Evolutionary conservation across 2,797 vertebrate species (phyloP), one percentile per base, ranked within the genome.

Genomic region (Scleropages formosus): DNA sequence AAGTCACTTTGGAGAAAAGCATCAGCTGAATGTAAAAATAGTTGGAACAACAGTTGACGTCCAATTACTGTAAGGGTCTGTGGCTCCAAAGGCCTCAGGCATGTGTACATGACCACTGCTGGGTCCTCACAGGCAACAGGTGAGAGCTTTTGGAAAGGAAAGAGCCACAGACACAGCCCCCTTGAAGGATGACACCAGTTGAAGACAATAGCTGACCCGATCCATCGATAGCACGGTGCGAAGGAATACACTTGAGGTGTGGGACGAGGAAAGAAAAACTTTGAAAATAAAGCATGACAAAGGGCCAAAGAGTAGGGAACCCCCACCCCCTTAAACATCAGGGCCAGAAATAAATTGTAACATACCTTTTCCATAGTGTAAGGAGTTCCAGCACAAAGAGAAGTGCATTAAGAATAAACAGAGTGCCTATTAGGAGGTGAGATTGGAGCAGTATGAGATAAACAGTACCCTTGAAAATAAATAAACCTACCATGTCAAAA

Each of bases 271-370:
- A 7, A 12, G n/a, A n/a, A n/a, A n/a, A n/a, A n/a, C n/a, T n/a
- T n/a, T 75, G 77, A 72, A 73, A 79, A 74, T 63, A 76, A 51
- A 77, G 67, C 9, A 39, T 51, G 49, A 73, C 31, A 71, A 56
- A 68, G 46, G 65, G 31, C 64, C 47, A 27, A 75, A 75, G 66
- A 74, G 63, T n/a, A 6, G 49, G 15, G 24, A 26, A 65, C 3
- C 20, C 58, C 51, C 72, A 75, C 56, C 56, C 68, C 51, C 76
- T 51, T 74, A 49, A 44, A 16, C 68, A 62, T 78, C 69, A 51
- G 47, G 66, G 76, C 39, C 75, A 63, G 73, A 79, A 75, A 74
- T 74, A 69, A 81, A 81, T 73, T 77, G 71, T 67, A 75, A 47
- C 26, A 73, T 77, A 49, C 63, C 22, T 53, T 63, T 64, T 18